Base-by-base conservation (phyloP, 2,113 vertebrate species). In the Varanus komodoensis region DNA sequence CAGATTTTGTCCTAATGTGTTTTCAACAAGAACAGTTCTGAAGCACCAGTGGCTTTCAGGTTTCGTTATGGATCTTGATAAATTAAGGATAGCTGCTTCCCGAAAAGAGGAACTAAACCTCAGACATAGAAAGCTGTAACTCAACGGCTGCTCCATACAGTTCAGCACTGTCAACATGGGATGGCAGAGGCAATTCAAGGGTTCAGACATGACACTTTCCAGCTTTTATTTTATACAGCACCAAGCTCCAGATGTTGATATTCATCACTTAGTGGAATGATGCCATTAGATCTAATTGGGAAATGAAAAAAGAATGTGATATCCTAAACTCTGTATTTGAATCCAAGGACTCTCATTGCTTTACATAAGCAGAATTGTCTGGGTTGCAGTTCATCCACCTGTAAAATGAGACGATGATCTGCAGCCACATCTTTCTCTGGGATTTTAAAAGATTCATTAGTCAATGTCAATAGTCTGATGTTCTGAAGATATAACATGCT, bases 41-140 rank as follows among this genome's bases (percentile, higher is more conserved):
- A 92, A 82, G 90, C 94, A 95, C 92, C 88, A 94, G 85, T 81
- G 79, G 19, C 34, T 84, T 94, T 54, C 79, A 32, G 48, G 74
- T 92, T 90, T 73, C 73, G n/a, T 9, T n/a, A 73, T 15, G 15
- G 68, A 32, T 50, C 44, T 0, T 29, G 11, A 2, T 9, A 61
- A 78, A 79, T 48, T 38, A 67, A 9, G 8, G 57, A 8, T 78
- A 32, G 29, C 4, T 44, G 14, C 25, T 32, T 77, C 2, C 50
- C 17, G 80, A 54, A 57, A 6, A 23, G 27, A 69, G 27, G 52
- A 91, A 27, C 71, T 38, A 27, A 1, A n/a, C 17, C 1, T 15
- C 14, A 15, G 38, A 75, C 67, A 32, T 29, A 84, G 82, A 84
- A 84, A 84, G n/a, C 80, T 57, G 78, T 7, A 82, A 82, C 29